A percentile compares a stretch with the other conserved stretches of the same genome.
Conservation (phyloP, 2,113 vertebrate genomes). For the Ailuropoda melanoleuca region DNA sequence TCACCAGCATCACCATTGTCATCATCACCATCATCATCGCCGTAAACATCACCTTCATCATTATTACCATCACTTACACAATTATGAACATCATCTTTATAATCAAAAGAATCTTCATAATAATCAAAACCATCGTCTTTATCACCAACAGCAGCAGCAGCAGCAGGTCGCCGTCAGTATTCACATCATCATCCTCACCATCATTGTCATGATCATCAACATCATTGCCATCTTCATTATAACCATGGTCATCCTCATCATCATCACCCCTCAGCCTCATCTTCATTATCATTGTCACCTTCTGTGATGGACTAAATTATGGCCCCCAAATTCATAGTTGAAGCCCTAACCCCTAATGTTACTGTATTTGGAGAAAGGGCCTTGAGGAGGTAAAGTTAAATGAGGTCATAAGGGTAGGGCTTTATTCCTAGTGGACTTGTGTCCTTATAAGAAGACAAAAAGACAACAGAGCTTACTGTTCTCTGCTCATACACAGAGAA, state of each 20-base stretch:
- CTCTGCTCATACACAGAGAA: background rate
- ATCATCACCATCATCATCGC: background rate
- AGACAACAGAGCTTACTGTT: background rate
- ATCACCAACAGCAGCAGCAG: background rate
- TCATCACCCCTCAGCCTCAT: background rate
- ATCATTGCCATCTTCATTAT: background rate
- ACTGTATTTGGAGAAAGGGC: background rate
- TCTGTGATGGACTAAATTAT: background rate
- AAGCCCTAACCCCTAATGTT: background rate
- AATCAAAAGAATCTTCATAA: background rate
- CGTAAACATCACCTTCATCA: background rate
- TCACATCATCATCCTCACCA: background rate
- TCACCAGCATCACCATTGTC: background rate
- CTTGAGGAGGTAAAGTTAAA: background rate
- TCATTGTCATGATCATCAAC: background rate
- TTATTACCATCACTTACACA: background rate
- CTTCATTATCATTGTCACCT: background rate
- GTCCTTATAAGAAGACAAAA: background rate
- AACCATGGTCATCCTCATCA: background rate
- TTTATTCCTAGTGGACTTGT: background rate
- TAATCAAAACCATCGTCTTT: background rate
- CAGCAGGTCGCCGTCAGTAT: background rate
- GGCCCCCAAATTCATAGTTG: background rate
- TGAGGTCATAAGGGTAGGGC: background rate
- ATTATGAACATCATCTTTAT: background rate